phyloP scores from a whole-genome alignment of 2,797 vertebrate genomes.

The Tympanoctomys barrerae region DNA sequence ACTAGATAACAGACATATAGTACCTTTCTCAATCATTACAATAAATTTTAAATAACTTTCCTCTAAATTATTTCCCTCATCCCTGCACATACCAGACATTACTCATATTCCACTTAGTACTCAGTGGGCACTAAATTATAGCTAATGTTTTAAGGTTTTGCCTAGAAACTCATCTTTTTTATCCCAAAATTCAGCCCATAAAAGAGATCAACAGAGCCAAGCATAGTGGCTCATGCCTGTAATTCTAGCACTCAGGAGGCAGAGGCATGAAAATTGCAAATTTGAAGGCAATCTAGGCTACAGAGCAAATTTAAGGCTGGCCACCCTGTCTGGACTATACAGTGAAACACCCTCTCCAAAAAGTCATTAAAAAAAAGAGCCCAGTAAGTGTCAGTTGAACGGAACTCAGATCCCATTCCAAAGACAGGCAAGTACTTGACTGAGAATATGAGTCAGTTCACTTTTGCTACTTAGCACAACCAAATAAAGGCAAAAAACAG shows the following conservation, averaged over 20 bases:
- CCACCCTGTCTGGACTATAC: neutral
- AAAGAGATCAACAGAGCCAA: neutral
- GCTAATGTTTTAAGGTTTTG: neutral
- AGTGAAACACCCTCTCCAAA: no score
- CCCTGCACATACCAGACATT: neutral
- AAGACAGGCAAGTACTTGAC: neutral
- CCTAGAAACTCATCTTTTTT: conserved; percentile 13
- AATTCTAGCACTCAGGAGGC: neutral
- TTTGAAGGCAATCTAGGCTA: neutral
- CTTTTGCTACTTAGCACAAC: neutral
- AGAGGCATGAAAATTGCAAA: neutral
- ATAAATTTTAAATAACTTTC: conserved; percentile 8
- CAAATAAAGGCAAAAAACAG: neutral
- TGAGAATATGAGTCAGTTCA: neutral
- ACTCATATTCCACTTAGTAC: conserved; percentile 29
- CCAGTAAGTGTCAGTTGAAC: conserved; percentile 30
- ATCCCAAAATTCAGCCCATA: conserved; percentile 9
- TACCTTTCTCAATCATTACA: neutral
- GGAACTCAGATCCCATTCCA: neutral
- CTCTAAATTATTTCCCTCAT: conserved; percentile 26
- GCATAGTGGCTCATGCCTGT: neutral
- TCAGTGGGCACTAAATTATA: neutral
- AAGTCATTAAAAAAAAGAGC: neutral
- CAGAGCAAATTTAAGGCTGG: neutral
- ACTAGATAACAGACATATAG: neutral